Evolutionary conservation across 2,113 vertebrate species (phyloP).

Genomic region (Xyrauchen texanus): DNA sequence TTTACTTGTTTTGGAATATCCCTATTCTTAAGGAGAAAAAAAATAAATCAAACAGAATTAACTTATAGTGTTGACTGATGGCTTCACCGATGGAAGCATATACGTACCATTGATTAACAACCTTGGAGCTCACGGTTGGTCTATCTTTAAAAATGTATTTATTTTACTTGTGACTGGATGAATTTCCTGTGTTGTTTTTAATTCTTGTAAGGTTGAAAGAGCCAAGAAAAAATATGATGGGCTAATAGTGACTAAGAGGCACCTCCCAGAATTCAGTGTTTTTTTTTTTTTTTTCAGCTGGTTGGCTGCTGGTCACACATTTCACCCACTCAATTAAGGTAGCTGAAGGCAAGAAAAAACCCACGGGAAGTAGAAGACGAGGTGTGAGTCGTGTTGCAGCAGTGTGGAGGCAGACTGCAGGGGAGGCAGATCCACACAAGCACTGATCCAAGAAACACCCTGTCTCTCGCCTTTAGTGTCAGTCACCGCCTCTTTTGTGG

Average conservation of each 20-base stretch:
- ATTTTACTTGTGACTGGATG: too few relatives aligned
- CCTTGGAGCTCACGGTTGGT: too few relatives aligned
- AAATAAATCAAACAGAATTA: too few relatives aligned
- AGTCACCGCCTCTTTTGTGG: not conserved
- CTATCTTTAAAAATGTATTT: too few relatives aligned
- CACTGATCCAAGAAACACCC: conserved; percentile 52
- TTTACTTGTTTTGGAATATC: too few relatives aligned
- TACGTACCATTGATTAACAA: too few relatives aligned
- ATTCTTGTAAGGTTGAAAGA: not conserved
- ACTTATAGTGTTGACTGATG: too few relatives aligned
- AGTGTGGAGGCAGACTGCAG: conserved; percentile 31
- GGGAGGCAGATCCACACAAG: not conserved
- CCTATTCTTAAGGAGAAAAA: too few relatives aligned
- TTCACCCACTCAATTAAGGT: conserved; percentile 46
- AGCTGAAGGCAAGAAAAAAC: conserved; percentile 50
- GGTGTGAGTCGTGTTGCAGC: conserved; percentile 45
- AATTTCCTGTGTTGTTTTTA: too few relatives aligned
- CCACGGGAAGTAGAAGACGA: conserved; percentile 27
- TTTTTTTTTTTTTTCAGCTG: conserved; percentile 5
- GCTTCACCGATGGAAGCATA: too few relatives aligned
- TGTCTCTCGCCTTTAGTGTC: conserved; percentile 7
- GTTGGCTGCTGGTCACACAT: conserved; percentile 46
- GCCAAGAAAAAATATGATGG: not conserved
- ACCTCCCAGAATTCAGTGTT: not conserved
- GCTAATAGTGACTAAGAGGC: conserved; percentile 15